Conservation (phyloP, 2,797 vertebrate species). For the Gymnocypris eckloni region DNA sequence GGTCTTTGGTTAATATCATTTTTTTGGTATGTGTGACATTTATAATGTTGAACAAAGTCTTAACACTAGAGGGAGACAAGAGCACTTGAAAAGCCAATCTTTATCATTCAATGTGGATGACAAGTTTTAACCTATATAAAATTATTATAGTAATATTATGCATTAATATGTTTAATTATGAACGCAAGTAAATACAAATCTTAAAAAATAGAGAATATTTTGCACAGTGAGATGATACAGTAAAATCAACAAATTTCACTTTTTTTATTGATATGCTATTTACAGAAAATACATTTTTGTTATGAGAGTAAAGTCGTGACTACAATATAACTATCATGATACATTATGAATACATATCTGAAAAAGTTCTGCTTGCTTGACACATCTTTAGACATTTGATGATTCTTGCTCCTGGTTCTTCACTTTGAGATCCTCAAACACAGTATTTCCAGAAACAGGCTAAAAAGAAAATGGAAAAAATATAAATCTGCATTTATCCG, state of each 20-base stretch:
- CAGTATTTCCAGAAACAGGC: conserved; percentile 86
- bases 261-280: conserved; percentile 25
- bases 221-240: not conserved
- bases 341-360: conserved; percentile 1
- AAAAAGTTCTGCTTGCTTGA: not conserved
- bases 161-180: not conserved
- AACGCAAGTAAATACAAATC: not conserved
- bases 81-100: conserved; percentile 31
- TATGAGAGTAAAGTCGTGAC: conserved; percentile 24
- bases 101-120: not conserved
- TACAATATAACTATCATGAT: conserved; percentile 2
- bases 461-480: conserved; percentile 54
- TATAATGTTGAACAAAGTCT: not conserved
- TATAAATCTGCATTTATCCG: not conserved
- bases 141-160: not conserved
- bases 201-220: not conserved
- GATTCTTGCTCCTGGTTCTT: conserved; percentile 3
- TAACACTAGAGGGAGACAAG: conserved; percentile 71
- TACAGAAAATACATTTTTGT: conserved; percentile 29
- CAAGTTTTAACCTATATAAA: not conserved
- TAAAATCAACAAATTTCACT: not conserved
- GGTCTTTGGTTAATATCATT: not conserved
- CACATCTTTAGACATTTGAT: conserved; percentile 1
- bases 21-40: not conserved
- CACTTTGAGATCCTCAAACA: conserved; percentile 68